A percentile compares a stretch with the other conserved stretches of the same genome.
These are phyloP conservation scores for Ceratosolen fusciceps DNA, from an alignment of 1,140 invertebrate genomes.

Conservation along the genomic window DNA sequence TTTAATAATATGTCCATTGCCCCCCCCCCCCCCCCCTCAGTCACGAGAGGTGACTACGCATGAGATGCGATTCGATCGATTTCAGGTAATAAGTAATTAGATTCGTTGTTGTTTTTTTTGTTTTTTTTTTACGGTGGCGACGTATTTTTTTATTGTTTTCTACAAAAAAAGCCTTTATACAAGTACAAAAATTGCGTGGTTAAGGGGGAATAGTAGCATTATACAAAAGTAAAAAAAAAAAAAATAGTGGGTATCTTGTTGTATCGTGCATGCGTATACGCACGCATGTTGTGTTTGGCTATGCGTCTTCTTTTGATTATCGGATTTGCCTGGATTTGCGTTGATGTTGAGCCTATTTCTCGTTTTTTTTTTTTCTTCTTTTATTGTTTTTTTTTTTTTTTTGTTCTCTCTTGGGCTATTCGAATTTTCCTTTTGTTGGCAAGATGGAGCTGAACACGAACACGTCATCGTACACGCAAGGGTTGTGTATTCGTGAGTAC, in stretches of 20 bases:
- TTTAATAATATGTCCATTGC: background rate
- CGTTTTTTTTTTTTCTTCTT: too few species aligned
- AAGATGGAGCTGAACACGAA: background rate
- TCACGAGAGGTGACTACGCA: background rate
- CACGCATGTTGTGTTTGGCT: background rate
- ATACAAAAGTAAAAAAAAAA: slow-evolving; percentile 62
- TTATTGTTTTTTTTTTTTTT: too few species aligned
- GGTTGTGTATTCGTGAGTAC: slow-evolving; percentile 45
- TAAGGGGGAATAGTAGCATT: slow-evolving; percentile 58
- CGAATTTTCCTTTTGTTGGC: background rate
- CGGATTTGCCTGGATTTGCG: background rate
- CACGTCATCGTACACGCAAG: background rate
- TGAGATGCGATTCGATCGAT: background rate
- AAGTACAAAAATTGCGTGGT: slow-evolving; percentile 70
- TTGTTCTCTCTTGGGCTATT: background rate
- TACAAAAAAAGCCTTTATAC: slow-evolving; percentile 72
- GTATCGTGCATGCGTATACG: background rate
- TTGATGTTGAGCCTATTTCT: background rate
- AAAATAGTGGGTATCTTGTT: slow-evolving; percentile 58
- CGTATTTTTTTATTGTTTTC: slow-evolving; percentile 67
- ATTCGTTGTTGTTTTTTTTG: too few species aligned
- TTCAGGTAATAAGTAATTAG: background rate
- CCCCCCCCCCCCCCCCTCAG: background rate
- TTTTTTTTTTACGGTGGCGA: slow-evolving; percentile 67
- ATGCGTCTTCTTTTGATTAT: background rate